Conservation (phyloP, 2,113 vertebrate genomes). For the Sinocyclocheilus rhinocerous region DNA sequence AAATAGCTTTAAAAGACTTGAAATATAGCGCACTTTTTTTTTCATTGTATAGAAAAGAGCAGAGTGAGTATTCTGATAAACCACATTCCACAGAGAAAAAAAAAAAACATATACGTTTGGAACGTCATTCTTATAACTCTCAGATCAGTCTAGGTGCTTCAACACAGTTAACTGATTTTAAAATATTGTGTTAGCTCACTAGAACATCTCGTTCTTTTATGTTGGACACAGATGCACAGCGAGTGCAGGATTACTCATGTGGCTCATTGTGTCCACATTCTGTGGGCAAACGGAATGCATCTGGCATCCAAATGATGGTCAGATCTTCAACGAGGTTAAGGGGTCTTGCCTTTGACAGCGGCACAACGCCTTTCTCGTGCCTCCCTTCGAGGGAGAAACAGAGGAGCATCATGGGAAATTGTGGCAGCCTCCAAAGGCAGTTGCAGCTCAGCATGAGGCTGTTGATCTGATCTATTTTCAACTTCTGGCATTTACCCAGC, state of each 20-base stretch:
- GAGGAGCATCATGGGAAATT: slow-evolving; percentile 4
- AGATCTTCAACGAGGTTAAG: not conserved
- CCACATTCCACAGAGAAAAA: not conserved
- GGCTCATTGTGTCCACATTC: not conserved
- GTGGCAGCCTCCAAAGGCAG: slow-evolving; percentile 10
- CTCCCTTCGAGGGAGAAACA: slow-evolving; percentile 7
- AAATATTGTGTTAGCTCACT: not conserved
- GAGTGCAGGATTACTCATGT: not conserved
- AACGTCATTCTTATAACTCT: not conserved
- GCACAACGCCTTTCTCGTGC: not conserved
- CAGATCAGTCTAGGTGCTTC: not conserved
- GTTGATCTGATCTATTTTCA: slow-evolving; percentile 38
- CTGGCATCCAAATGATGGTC: slow-evolving; percentile 13
- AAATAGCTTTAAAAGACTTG: not conserved
- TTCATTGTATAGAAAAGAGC: not conserved
- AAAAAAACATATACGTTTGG: not conserved
- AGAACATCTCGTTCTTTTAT: not conserved
- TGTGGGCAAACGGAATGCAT: not conserved
- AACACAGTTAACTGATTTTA: not conserved
- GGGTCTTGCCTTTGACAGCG: slow-evolving; percentile 11
- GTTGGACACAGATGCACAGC: not conserved
- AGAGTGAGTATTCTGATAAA: not conserved
- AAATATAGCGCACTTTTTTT: not conserved
- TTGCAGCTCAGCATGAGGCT: slow-evolving; percentile 22
- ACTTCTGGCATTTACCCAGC: slow-evolving; percentile 54